Percentiles rank a stretch among this genome's conserved stretches.
phyloP scores from a whole-genome alignment of 2,888 invertebrate species.

The Odontothrips loti region DNA sequence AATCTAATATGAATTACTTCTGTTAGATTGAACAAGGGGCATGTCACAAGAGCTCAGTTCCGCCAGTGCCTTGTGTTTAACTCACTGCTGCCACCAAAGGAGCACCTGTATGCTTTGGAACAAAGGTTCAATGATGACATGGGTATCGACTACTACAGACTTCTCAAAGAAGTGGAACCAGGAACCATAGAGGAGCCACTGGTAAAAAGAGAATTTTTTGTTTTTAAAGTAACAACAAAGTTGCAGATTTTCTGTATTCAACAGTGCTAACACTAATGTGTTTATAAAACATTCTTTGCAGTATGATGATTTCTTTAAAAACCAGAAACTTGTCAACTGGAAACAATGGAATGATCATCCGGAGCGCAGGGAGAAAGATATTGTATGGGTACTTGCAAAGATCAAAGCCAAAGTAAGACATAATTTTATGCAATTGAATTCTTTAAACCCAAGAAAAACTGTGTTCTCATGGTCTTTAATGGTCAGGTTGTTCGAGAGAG shows the following conservation, averaged over 20 bases:
- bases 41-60: slow-evolving; percentile 65
- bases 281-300: slow-evolving; percentile 37
- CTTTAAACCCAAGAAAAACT: neutral
- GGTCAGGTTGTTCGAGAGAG: slow-evolving; percentile 61
- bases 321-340: slow-evolving; percentile 46
- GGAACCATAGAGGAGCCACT: slow-evolving; percentile 46
- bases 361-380: slow-evolving; percentile 55
- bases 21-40: slow-evolving; percentile 63
- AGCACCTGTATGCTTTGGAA: slow-evolving; percentile 65
- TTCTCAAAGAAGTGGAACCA: slow-evolving; percentile 62
- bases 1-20: slow-evolving; percentile 27
- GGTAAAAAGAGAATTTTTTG: slow-evolving; percentile 40
- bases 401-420: slow-evolving; percentile 55
- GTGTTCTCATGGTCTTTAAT: neutral
- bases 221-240: slow-evolving; percentile 8
- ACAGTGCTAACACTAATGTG: no score
- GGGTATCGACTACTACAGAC: slow-evolving; percentile 69
- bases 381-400: slow-evolving; percentile 67
- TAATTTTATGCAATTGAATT: slow-evolving; percentile 31
- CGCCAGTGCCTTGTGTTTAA: slow-evolving; percentile 65
- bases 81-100: slow-evolving; percentile 61
- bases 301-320: slow-evolving; percentile 46
- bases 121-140: slow-evolving; percentile 66
- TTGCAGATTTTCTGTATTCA: neutral
- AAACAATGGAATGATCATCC: slow-evolving; percentile 43